phyloP scores from a whole-genome alignment of 2,797 vertebrate genomes.

The Cirrhinus molitorella region DNA sequence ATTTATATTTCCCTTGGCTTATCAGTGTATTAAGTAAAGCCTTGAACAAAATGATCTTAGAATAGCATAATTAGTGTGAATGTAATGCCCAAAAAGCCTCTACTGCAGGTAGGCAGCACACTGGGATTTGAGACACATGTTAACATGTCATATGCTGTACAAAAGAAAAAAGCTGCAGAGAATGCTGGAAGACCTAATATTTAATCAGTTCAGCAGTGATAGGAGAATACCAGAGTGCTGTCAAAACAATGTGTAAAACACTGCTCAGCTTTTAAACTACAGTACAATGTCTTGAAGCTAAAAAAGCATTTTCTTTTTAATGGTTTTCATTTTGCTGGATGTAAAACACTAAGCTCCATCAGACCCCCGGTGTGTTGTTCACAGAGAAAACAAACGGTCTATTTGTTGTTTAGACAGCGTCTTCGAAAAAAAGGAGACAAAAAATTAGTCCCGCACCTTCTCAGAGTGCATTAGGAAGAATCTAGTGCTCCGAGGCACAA shows the following conservation, averaged over 20 bases:
- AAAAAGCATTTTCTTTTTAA: slow-evolving; percentile 33
- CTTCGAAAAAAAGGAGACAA: background rate
- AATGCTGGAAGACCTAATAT: slow-evolving; percentile 35
- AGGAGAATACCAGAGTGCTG: background rate
- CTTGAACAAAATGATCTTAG: background rate
- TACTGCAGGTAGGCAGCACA: background rate
- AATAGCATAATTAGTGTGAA: slow-evolving; percentile 8
- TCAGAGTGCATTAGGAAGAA: slow-evolving; percentile 9
- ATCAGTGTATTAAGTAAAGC: background rate
- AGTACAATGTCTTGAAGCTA: slow-evolving; percentile 35
- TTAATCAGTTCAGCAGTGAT: slow-evolving; percentile 42
- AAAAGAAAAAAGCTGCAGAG: background rate
- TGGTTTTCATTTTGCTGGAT: slow-evolving; percentile 46
- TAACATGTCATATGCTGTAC: slow-evolving; percentile 7
- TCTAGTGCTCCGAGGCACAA: slow-evolving; percentile 21
- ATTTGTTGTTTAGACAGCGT: slow-evolving; percentile 32
- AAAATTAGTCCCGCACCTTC: slow-evolving; percentile 8
- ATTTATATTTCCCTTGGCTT: background rate
- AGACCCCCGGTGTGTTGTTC: slow-evolving; percentile 35
- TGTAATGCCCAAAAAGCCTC: background rate
- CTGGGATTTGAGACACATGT: slow-evolving; percentile 18
- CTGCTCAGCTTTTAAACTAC: slow-evolving; percentile 7
- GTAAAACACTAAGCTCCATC: slow-evolving; percentile 29
- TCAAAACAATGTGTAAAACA: slow-evolving; percentile 43
- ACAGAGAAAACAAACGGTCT: slow-evolving; percentile 4